Evolutionary conservation across 2,113 vertebrate species (phyloP).

Genomic region (Thalassoma bifasciatum): DNA sequence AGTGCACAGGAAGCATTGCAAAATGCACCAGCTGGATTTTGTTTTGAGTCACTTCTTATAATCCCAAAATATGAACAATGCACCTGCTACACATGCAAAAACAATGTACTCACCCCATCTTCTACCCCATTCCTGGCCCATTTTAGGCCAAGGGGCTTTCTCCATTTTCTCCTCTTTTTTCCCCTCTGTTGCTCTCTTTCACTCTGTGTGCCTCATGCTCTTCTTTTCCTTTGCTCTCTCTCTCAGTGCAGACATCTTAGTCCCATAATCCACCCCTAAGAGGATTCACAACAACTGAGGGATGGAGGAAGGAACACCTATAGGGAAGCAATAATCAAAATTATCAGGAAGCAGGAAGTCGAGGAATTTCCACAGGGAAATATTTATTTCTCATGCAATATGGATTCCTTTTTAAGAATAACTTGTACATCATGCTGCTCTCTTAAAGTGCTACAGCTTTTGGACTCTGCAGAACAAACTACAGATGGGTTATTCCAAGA

Average conservation of each 20-base stretch:
- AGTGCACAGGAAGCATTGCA: background rate
- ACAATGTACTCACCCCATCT: slow-evolving; percentile 58
- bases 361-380: background rate
- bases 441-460: background rate
- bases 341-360: background rate
- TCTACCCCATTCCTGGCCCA: slow-evolving; percentile 43
- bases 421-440: background rate
- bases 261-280: slow-evolving; percentile 81
- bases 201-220: slow-evolving; percentile 24
- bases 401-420: too few relatives aligned
- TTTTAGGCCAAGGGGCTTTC: slow-evolving; percentile 38
- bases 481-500: background rate
- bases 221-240: slow-evolving; percentile 5
- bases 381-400: too few relatives aligned
- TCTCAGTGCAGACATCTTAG: slow-evolving; percentile 70
- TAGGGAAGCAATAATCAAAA: slow-evolving; percentile 8
- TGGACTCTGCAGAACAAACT: background rate
- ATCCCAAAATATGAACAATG: background rate
- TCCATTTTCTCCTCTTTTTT: slow-evolving; percentile 54
- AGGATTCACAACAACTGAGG: slow-evolving; percentile 74
- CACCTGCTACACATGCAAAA: background rate
- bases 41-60: background rate
- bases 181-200: slow-evolving; percentile 16
- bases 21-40: background rate
- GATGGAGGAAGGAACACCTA: slow-evolving; percentile 30